Base-by-base conservation (phyloP, 1,140 invertebrate genomes). In the Atopsyche davidsoni region DNA sequence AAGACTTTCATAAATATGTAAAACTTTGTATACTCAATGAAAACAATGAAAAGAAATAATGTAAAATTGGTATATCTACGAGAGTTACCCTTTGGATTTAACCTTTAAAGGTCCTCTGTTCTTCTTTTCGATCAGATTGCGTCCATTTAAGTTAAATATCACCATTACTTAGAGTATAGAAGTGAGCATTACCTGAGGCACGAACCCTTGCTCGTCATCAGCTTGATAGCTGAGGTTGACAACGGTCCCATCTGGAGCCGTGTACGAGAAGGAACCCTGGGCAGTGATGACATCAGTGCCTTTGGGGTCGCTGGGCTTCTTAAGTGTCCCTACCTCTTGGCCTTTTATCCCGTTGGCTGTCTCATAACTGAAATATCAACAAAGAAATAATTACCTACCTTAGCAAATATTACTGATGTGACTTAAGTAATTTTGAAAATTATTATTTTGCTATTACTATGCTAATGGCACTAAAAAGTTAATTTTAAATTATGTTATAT, bases 171-270 rank as follows among this genome's bases (percentile, higher is more conserved):
- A 3, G 19, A n/a, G 40, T 7, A 14, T 10, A 42, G 28, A 58
- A n/a, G n/a, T n/a, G n/a, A n/a, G n/a, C n/a, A n/a, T 64, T 59
- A 73, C 73, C 60, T 76, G 66, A n/a, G 85, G 79, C 64, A 78
- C 78, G 60, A 87, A 88, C 18, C 85, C 85, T 50, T 80, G 79
- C 59, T 85, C 84, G 60, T 85, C 82, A 64, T 90, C 87, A 1
- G 89, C 88, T 2, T 80, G 75, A 64, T 92, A 93, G 46, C 77
- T 81, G 1, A 93, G 68, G 1, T 78, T 72, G 52, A 90, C 86
- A 16, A 83, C 77, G 32, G 81, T 83, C 42, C 88, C 88, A 59
- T 90, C 86, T 1, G 85, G 85, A 10, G 87, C 85, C 1, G 86
- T 89, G 64, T 90, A 92, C 38, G 84, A 84, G 52, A 78, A 87